Evolutionary conservation across 2,113 vertebrate genomes (phyloP), one percentile per base, ranked within the genome.

Genomic region (Ramphastos sulfuratus): DNA sequence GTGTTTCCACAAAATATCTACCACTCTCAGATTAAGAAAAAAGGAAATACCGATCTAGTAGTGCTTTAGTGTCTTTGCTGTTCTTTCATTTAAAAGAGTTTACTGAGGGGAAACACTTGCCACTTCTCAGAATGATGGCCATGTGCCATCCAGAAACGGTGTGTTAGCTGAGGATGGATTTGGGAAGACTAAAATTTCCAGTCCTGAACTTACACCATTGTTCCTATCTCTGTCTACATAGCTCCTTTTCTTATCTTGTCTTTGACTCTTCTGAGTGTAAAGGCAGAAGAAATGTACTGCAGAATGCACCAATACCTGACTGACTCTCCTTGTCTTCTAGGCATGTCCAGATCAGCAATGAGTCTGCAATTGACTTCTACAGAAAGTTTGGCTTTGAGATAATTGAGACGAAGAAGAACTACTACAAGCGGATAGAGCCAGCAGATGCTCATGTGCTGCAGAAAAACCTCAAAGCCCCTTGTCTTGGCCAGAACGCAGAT

Each of bases 391-490:
- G 99, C 94, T 99, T 99, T 97, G 99, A 99, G 98, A 99, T 99
- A 97, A 99, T 99, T 37, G 99, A 99, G 97, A 99, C 99, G 84
- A 99, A 99, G 98, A 99, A 99, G 97, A 99, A 99, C 98, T 99
- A 99, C 98, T 99, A 99, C 98, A 99, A 99, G 98, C 99, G 99
- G 98, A 99, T 99, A 99, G 99, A 99, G 96, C 99, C 99, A 0
- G 99, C 99, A 93, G 99, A 99, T 76, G 99, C 99, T 90, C 99
- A 99, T 6, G 99, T 99, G 97, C 98, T 99, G 97, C 99, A 99
- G 98, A 99, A 99, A 98, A 99, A 98, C 96, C 98, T 99, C 97
- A 98, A 97, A 98, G 97, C 97, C 97, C 98, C 93, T 97, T 98
- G 98, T 91, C 98, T 98, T 79, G 98, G 97, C 91, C 98, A 98